A percentile compares a stretch with the other conserved stretches of the same genome.
Evolutionary conservation across 2,797 vertebrate species (phyloP).

Genomic region (Muraenolepis orangiensis): DNA sequence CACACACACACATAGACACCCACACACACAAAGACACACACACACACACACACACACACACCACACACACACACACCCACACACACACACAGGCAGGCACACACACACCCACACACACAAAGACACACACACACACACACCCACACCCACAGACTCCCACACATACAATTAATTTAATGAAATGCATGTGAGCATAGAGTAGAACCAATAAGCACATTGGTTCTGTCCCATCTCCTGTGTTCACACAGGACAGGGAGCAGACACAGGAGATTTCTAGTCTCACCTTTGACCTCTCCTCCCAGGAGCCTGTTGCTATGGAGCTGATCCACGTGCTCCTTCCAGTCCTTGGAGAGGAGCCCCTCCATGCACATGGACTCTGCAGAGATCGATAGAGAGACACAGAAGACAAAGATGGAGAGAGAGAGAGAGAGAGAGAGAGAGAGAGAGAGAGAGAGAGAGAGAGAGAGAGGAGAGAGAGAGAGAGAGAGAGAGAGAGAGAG

Average conservation of each 20-base stretch:
- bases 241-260: not conserved
- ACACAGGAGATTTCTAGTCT: not conserved
- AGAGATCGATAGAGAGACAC: slow-evolving; percentile 14
- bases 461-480: not conserved
- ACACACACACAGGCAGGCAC: too few relatives aligned
- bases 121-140: too few relatives aligned
- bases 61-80: too few relatives aligned
- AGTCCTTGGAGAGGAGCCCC: slow-evolving; percentile 90
- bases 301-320: slow-evolving; percentile 87
- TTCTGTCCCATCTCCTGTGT: not conserved
- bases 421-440: not conserved
- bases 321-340: slow-evolving; percentile 92
- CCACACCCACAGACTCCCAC: too few relatives aligned
- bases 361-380: slow-evolving; percentile 88
- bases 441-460: slow-evolving; percentile 2
- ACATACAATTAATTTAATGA: not conserved
- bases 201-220: too few relatives aligned
- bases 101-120: too few relatives aligned
- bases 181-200: too few relatives aligned
- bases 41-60: too few relatives aligned
- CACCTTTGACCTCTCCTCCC: slow-evolving; percentile 92
- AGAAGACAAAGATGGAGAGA: slow-evolving; percentile 2
- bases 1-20: too few relatives aligned
- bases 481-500: not conserved
- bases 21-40: too few relatives aligned